These are phyloP conservation scores for Bhutanitis thaidina DNA, from an alignment of 2,888 invertebrate genomes.

Conservation along the genomic window DNA sequence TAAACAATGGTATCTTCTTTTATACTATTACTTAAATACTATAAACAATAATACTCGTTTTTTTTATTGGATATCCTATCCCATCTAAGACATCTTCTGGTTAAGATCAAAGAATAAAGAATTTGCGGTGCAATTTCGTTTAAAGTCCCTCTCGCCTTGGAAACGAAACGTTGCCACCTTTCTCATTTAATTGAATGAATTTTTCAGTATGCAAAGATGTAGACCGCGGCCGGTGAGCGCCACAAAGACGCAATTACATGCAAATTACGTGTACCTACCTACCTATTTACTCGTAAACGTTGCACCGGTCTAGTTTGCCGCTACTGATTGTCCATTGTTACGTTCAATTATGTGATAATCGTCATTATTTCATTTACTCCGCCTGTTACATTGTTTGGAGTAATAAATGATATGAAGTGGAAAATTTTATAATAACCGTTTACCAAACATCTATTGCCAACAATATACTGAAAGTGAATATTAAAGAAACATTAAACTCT, in stretches of 20 bases:
- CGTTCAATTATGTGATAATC: constrained; percentile 45
- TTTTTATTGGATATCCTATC: no score
- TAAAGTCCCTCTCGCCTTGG: constrained; percentile 50
- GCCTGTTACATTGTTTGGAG: neutral
- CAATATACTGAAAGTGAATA: no score
- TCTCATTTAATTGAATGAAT: constrained; percentile 72
- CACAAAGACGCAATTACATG: constrained; percentile 74
- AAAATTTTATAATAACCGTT: no score
- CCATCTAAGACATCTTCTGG: constrained; percentile 2
- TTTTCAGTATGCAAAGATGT: constrained; percentile 73
- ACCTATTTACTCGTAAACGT: constrained; percentile 53
- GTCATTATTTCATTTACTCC: constrained; percentile 14
- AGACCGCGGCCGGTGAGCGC: constrained; percentile 53
- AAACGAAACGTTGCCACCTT: constrained; percentile 69
- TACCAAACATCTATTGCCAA: no score
- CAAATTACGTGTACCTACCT: constrained; percentile 68
- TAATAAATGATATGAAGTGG: no score
- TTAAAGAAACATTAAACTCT: no score
- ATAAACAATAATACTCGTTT: no score
- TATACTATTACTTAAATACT: no score
- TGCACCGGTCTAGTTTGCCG: constrained; percentile 40
- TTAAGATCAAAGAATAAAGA: constrained; percentile 47
- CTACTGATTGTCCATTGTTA: constrained; percentile 22
- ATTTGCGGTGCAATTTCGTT: constrained; percentile 57
- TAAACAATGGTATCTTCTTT: no score